Evolutionary conservation across 2,113 vertebrate species (phyloP), one percentile per base, ranked within the genome.

Genomic region (Anhinga rufa): DNA sequence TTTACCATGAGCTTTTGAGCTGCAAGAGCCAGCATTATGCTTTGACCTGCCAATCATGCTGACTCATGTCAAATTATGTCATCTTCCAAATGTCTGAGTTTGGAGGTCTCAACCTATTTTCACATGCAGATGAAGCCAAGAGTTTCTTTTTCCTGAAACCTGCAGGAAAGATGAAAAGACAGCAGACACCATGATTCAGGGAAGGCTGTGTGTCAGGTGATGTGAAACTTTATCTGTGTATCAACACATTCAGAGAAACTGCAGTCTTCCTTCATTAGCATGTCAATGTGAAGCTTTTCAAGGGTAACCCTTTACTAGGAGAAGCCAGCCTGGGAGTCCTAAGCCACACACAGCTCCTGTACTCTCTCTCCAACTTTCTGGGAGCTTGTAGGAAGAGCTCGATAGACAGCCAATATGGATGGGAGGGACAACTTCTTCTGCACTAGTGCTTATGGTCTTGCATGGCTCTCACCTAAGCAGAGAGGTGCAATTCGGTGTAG

Each of bases 11-110:
- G 2, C 13, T 85, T 94, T 31, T 80, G 49, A 92, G 75, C 68
- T 90, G 38, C 71, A 69, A 87, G 51, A 93, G 89, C 44, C 74
- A 91, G 54, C 20, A 62, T 90, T 91, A 42, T 74, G 66, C n/a
- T 80, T 91, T 52, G 31, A 91, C 62, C 65, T 96, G 89, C 64
- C 95, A 93, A 85, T 97, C 81, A 83, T 48, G 38, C 65, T 92
- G 70, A 86, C 66, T 97, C 31, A 55, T 26, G 32, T 90, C 89
- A 86, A 90, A 95, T 92, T 86, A 72, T 84, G 83, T 93, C 80
- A 61, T 79, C 46, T 90, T 95, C 68, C 84, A 95, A 95, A 86
- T 85, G 84, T 70, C 84, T 92, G 79, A 49, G 24, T 68, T 95
- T 76, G 82, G 75, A 95, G 71, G 75, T 90, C 81, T 87, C 68